These are phyloP conservation scores for Centroberyx gerrardi DNA, from an alignment of 2,797 vertebrate species.

Conservation along the genomic window DNA sequence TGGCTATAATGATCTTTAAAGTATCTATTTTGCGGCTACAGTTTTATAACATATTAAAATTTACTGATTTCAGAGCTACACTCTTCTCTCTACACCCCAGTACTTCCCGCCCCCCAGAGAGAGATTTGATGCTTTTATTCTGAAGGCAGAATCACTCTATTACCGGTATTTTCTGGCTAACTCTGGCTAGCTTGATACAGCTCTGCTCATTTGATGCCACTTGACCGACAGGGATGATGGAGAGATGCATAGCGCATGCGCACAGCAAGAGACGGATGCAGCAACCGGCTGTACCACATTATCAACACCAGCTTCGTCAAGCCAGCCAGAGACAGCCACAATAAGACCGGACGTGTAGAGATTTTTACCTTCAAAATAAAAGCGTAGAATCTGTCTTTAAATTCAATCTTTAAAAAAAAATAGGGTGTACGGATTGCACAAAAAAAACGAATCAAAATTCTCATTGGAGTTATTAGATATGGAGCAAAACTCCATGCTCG, in stretches of 20 bases:
- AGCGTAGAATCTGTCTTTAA: accelerated
- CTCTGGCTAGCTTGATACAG: constrained; percentile 37
- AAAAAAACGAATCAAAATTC: too few species aligned
- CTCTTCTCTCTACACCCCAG: too few species aligned
- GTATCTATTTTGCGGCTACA: too few species aligned
- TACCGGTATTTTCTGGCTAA: constrained; percentile 24
- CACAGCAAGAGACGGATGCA: constrained; percentile 62
- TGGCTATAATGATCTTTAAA: too few species aligned
- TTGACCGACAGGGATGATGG: constrained; percentile 45
- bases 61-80: too few species aligned
- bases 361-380: constrained; percentile 27
- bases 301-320: constrained; percentile 27
- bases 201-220: constrained; percentile 22
- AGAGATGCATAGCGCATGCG: constrained; percentile 76
- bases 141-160: accelerated
- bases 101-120: too few species aligned
- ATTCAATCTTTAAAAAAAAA: too few species aligned
- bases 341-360: neutral
- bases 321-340: neutral
- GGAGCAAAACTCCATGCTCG: too few species aligned
- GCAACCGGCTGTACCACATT: constrained; percentile 15
- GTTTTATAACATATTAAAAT: too few species aligned
- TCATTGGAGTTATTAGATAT: too few species aligned
- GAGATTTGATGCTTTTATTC: constrained; percentile 5
- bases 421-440: too few species aligned